phyloP scores from a whole-genome alignment of 2,113 vertebrate species.

The Garra rufa region DNA sequence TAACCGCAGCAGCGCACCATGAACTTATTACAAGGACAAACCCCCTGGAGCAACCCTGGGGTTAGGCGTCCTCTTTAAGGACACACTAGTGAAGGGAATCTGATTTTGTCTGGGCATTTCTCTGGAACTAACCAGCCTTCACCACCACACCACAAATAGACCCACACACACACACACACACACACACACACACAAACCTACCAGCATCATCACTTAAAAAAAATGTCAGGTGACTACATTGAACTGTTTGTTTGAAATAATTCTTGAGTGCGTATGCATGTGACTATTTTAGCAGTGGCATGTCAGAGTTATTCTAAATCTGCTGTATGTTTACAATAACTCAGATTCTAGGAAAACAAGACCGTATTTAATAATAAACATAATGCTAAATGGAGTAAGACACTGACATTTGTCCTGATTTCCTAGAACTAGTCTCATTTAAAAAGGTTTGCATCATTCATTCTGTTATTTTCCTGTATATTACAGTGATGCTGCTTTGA shows the following conservation, averaged over 20 bases:
- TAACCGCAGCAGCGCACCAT: background rate
- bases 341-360: background rate
- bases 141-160: background rate
- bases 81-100: background rate
- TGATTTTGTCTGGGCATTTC: background rate
- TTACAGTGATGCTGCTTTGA: too few species aligned
- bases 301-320: background rate
- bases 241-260: background rate
- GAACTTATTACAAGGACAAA: conserved; percentile 15
- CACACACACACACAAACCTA: too few species aligned
- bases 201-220: background rate
- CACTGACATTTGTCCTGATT: background rate
- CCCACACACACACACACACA: background rate
- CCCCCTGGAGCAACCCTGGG: background rate
- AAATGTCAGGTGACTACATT: background rate
- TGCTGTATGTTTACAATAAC: background rate
- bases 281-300: background rate
- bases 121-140: background rate
- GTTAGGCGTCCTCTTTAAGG: background rate
- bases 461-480: too few species aligned
- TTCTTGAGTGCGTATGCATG: background rate
- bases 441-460: too few species aligned
- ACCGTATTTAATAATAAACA: background rate
- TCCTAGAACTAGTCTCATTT: too few species aligned
- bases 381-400: background rate